phyloP scores from a whole-genome alignment of 2,113 vertebrate genomes.

The Trematomus loennbergii region DNA sequence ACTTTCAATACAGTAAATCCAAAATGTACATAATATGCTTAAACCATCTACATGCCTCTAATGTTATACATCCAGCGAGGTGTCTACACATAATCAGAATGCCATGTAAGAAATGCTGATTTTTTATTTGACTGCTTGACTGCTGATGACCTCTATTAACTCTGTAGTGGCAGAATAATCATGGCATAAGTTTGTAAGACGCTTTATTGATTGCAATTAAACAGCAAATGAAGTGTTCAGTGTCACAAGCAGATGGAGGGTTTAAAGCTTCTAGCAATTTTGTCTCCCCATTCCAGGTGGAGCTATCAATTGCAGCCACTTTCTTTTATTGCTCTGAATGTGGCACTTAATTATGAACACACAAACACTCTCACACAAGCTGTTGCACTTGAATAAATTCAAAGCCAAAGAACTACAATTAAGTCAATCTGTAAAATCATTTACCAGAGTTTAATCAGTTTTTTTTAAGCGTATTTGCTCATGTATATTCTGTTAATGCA shows the following conservation, averaged over 20 bases:
- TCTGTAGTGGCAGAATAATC: constrained; percentile 5
- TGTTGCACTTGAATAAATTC: background rate
- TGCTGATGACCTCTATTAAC: constrained; percentile 15
- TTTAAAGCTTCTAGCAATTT: constrained; percentile 45
- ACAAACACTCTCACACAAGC: constrained; percentile 28
- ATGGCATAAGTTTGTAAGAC: background rate
- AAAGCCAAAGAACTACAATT: constrained; percentile 1
- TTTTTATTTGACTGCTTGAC: constrained; percentile 1
- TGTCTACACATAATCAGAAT: background rate
- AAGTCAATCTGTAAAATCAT: background rate
- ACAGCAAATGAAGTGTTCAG: constrained; percentile 32
- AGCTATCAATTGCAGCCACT: constrained; percentile 24
- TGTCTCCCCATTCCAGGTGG: constrained; percentile 24
- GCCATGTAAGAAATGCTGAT: background rate
- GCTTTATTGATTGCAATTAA: constrained; percentile 48
- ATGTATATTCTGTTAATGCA: background rate
- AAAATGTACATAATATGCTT: constrained; percentile 31
- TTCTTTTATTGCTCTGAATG: constrained; percentile 38
- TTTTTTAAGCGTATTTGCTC: background rate
- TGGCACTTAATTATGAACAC: constrained; percentile 19
- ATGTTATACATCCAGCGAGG: constrained; percentile 2
- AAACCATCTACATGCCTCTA: constrained; percentile 18
- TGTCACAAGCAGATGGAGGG: constrained; percentile 26
- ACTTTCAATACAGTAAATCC: constrained; percentile 44
- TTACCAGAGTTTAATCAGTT: background rate